Conservation (phyloP, 2,888 invertebrate genomes). For the Lasiommata megera region DNA sequence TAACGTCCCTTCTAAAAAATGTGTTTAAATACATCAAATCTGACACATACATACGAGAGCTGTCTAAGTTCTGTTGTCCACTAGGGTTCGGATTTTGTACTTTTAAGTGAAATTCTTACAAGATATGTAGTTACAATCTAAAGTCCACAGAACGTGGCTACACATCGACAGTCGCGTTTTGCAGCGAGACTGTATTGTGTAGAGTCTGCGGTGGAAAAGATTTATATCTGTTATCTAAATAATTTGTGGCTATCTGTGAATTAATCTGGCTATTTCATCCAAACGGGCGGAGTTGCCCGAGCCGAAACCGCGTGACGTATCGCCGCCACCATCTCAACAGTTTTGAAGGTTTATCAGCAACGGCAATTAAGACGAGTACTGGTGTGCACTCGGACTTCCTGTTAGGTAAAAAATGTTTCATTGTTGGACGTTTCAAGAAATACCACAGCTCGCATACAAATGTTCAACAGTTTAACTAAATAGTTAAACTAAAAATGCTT, state of each 20-base stretch:
- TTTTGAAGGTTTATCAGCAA: slow-evolving; percentile 20
- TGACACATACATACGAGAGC: no score
- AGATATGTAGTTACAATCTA: no score
- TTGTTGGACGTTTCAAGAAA: not conserved
- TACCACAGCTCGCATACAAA: no score
- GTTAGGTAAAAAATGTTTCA: not conserved
- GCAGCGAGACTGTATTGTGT: not conserved
- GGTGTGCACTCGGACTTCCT: not conserved
- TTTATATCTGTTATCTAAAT: slow-evolving; percentile 27
- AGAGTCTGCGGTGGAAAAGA: slow-evolving; percentile 5
- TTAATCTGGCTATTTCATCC: slow-evolving; percentile 27
- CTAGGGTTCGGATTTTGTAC: no score
- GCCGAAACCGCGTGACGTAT: slow-evolving; percentile 17
- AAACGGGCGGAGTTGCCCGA: slow-evolving; percentile 14
- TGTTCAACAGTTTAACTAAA: no score
- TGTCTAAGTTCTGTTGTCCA: no score
- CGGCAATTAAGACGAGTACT: not conserved
- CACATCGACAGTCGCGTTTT: not conserved
- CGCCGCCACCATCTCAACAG: slow-evolving; percentile 24
- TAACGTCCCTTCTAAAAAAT: no score
- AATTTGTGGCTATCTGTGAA: slow-evolving; percentile 27
- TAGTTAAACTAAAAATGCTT: no score
- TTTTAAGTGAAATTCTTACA: no score
- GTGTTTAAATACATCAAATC: no score
- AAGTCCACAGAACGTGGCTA: no score